Conservation (phyloP, 2,797 vertebrate species). For the Helicolenus hilgendorfi region DNA sequence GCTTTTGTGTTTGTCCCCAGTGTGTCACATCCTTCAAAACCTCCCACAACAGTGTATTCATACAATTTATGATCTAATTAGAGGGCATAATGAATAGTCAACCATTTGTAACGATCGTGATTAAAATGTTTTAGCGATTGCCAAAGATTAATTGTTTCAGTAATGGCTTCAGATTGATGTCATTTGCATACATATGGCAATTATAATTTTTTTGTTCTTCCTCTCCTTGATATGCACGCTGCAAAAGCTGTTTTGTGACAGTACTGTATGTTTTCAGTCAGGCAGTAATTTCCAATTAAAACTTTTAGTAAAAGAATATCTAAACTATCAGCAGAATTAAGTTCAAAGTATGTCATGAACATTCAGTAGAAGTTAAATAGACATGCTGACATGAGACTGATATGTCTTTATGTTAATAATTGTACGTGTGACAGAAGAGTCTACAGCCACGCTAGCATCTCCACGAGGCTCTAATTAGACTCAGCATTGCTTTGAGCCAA, state of each 20-base stretch:
- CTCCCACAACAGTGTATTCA: conserved; percentile 76
- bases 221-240: conserved; percentile 37
- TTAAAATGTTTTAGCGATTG: conserved; percentile 87
- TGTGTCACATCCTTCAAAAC: conserved; percentile 75
- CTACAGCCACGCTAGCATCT: not conserved
- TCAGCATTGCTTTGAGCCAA: not conserved
- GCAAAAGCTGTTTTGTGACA: conserved; percentile 53
- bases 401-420: not conserved
- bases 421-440: not conserved
- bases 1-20: conserved; percentile 69
- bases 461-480: not conserved
- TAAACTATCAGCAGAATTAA: not conserved
- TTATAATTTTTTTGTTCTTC: conserved; percentile 65
- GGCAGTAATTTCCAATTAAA: conserved; percentile 27
- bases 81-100: conserved; percentile 85
- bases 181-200: conserved; percentile 86
- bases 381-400: not conserved
- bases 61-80: conserved; percentile 88
- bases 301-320: not conserved
- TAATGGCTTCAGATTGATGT: conserved; percentile 82
- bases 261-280: not conserved
- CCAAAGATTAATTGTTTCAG: conserved; percentile 83
- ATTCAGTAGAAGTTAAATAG: not conserved
- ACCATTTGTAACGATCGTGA: conserved; percentile 85
- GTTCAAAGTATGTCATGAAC: not conserved